phyloP scores from a whole-genome alignment of 2,113 vertebrate genomes.

The Catharus minimus region DNA sequence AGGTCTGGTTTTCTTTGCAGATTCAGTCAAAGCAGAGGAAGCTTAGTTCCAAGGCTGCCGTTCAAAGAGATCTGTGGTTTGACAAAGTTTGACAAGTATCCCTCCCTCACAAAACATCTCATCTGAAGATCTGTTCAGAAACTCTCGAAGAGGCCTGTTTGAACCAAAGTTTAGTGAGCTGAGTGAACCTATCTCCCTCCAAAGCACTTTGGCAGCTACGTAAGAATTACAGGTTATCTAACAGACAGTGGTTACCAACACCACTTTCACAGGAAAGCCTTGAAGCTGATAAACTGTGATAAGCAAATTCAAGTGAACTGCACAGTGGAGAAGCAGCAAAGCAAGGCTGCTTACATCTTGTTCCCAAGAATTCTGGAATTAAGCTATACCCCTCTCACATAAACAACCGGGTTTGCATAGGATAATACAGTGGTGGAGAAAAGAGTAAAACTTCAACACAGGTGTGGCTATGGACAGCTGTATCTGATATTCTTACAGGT shows the following conservation, averaged over 20 bases:
- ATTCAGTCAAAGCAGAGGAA: not conserved
- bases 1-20: not conserved
- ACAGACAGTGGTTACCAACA: constrained; percentile 3
- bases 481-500: not conserved
- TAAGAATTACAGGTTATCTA: not conserved
- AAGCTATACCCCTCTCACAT: not conserved
- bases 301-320: constrained; percentile 55
- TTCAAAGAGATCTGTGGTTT: not conserved
- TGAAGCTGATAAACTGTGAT: constrained; percentile 21
- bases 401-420: not conserved
- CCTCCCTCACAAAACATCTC: not conserved
- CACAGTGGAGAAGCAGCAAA: not conserved
- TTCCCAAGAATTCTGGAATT: constrained; percentile 51
- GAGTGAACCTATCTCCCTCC: not conserved
- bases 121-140: not conserved
- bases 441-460: not conserved
- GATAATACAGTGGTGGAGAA: not conserved
- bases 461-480: not conserved
- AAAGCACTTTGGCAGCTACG: not conserved
- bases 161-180: not conserved
- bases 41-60: not conserved
- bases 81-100: not conserved
- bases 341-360: not conserved
- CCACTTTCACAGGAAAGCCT: constrained; percentile 37
- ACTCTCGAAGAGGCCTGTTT: not conserved